phyloP scores from a whole-genome alignment of 2,113 vertebrate species.

The Eclectus roratus region DNA sequence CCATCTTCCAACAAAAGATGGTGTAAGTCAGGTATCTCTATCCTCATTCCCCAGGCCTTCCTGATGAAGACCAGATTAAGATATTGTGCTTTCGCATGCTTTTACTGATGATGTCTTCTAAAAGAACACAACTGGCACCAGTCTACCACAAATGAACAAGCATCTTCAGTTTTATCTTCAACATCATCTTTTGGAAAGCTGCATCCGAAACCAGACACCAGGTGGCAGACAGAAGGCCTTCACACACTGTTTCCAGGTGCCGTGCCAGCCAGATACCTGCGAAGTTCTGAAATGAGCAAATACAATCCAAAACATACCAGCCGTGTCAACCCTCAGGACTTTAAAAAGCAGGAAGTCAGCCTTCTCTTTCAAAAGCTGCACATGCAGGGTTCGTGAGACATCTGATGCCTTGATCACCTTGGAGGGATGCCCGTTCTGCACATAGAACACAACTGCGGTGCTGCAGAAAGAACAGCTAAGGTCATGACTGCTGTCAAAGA shows the following conservation, averaged over 20 bases:
- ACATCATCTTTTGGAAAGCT: not conserved
- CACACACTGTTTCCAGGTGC: not conserved
- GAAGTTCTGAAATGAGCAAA: not conserved
- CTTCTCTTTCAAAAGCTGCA: conserved; percentile 83
- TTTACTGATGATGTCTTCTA: not conserved
- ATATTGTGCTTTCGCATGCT: not conserved
- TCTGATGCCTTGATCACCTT: conserved; percentile 73
- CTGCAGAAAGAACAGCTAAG: conserved; percentile 65
- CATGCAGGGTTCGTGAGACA: conserved; percentile 75
- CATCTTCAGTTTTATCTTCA: not conserved
- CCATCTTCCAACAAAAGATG: not conserved
- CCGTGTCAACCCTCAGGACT: conserved; percentile 87
- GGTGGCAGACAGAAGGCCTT: not conserved
- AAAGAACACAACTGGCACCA: not conserved
- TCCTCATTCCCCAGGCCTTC: not conserved
- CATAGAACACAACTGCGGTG: conserved; percentile 82
- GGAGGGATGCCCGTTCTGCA: conserved; percentile 73
- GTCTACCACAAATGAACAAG: not conserved
- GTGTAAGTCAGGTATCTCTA: not conserved
- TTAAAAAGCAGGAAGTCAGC: conserved; percentile 86
- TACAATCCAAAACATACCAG: conserved; percentile 69
- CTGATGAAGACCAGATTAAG: not conserved
- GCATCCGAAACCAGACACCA: not conserved
- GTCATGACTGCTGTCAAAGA: not conserved
- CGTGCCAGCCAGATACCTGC: not conserved